Conservation (phyloP, 2,797 vertebrate genomes). For the Pseudopleuronectes americanus region DNA sequence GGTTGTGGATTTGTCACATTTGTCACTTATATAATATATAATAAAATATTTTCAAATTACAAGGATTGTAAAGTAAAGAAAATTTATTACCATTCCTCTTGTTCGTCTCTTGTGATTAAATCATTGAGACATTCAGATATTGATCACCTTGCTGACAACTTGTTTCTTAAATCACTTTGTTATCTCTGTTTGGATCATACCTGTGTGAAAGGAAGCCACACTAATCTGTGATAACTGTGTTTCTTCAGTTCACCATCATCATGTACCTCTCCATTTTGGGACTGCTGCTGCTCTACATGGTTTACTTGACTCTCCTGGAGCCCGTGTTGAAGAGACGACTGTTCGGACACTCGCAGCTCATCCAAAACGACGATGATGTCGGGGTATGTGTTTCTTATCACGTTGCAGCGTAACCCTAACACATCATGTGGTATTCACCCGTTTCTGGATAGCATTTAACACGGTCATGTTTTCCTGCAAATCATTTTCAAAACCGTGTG, state of each 20-base stretch:
- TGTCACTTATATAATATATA: not conserved
- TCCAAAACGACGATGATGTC: slow-evolving; percentile 94
- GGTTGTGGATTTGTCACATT: not conserved
- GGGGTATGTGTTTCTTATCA: slow-evolving; percentile 86
- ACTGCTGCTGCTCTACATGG: slow-evolving; percentile 96
- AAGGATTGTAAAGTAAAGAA: too few species aligned
- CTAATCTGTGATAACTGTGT: not conserved
- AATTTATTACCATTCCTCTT: too few species aligned
- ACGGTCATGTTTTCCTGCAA: not conserved
- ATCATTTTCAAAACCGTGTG: slow-evolving; percentile 1
- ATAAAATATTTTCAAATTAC: too few species aligned
- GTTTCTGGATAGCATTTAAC: slow-evolving; percentile 30
- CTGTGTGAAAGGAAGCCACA: not conserved
- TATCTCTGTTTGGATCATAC: not conserved
- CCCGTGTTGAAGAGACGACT: slow-evolving; percentile 95
- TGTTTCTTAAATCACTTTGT: not conserved
- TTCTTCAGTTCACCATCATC: slow-evolving; percentile 92
- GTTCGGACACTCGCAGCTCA: slow-evolving; percentile 96
- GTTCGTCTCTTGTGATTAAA: too few species aligned
- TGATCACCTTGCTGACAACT: not conserved
- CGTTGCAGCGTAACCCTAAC: not conserved
- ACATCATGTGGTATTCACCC: slow-evolving; percentile 8
- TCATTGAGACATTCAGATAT: too few species aligned
- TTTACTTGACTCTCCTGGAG: slow-evolving; percentile 96
- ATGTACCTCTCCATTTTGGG: slow-evolving; percentile 97